phyloP scores from a whole-genome alignment of 2,888 invertebrate genomes.

The Macropis europaea region DNA sequence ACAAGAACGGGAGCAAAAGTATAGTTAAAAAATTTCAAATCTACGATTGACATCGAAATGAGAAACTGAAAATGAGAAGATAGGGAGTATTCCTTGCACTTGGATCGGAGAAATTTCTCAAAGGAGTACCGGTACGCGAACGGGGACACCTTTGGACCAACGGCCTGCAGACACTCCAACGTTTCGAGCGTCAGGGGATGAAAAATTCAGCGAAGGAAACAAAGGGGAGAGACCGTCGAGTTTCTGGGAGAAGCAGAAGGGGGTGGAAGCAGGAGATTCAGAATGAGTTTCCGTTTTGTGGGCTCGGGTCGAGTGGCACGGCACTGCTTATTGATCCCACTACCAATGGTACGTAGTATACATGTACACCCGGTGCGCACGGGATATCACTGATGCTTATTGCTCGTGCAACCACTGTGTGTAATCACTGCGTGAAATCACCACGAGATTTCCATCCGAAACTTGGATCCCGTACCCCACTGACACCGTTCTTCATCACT shows the following conservation, averaged over 20 bases:
- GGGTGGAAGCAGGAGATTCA: conserved; percentile 26
- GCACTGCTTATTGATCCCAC: conserved; percentile 80
- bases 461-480: too few relatives aligned
- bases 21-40: too few relatives aligned
- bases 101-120: too few relatives aligned
- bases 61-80: too few relatives aligned
- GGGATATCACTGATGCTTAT: too few relatives aligned
- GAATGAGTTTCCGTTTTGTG: conserved; percentile 52
- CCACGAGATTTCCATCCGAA: too few relatives aligned
- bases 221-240: conserved; percentile 16
- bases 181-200: background rate
- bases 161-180: conserved; percentile 2
- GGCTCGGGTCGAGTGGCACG: conserved; percentile 67
- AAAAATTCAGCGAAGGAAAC: conserved; percentile 24
- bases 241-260: background rate
- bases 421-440: too few relatives aligned
- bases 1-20: too few relatives aligned
- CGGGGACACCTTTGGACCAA: background rate
- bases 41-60: too few relatives aligned
- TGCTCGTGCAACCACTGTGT: too few relatives aligned
- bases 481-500: too few relatives aligned
- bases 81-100: too few relatives aligned
- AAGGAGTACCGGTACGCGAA: conserved; percentile 1
- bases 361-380: conserved; percentile 71
- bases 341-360: conserved; percentile 75